Evolutionary conservation across 2,888 invertebrate genomes (phyloP), one percentile per base, ranked within the genome.

Genomic region (Eudemis profundana): DNA sequence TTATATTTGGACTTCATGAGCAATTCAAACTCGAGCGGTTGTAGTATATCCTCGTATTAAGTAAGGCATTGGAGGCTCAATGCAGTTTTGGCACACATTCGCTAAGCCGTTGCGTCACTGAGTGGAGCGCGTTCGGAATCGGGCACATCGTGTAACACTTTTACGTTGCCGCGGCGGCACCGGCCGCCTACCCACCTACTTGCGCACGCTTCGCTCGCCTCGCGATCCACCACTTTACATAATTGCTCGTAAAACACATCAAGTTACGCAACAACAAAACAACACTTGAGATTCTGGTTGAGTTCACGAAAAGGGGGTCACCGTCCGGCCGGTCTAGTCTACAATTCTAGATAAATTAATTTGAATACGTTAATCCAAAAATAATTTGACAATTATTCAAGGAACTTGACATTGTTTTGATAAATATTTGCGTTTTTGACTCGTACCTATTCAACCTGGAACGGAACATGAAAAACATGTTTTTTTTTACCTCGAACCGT

Each of bases 11-110:
- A 33, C 33, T 10, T 12, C 2, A 2, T 33, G 8, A 8, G 10
- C 33, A 2, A 33, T 33, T 33, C 33, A 17, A 42, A 19, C 19
- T 19, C 10, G n/a, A 10, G 21, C 21, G 21, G 56, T 69, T 68
- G 72, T 71, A 67, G 70, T 69, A 68, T 71, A 73, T 68, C 69
- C 66, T 64, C 70, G 67, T 71, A 69, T 70, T 38, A 61, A 57
- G 42, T 38, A 61, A 57, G 42, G 63, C 72, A 73, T 72, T 72
- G 82, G 83, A 85, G 87, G 85, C 83, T 86, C 76, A 81, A 81
- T 91, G 90, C 90, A 90, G 83, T 90, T 90, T 89, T 89, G 90
- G 90, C 91, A 90, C 84, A 92, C 88, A 90, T 91, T 90, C 83
- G 86, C 83, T 63, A 69, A 61, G 70, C 66, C 66, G 77, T 90